phyloP scores from a whole-genome alignment of 2,113 vertebrate genomes.

The Erpornis zantholeuca region DNA sequence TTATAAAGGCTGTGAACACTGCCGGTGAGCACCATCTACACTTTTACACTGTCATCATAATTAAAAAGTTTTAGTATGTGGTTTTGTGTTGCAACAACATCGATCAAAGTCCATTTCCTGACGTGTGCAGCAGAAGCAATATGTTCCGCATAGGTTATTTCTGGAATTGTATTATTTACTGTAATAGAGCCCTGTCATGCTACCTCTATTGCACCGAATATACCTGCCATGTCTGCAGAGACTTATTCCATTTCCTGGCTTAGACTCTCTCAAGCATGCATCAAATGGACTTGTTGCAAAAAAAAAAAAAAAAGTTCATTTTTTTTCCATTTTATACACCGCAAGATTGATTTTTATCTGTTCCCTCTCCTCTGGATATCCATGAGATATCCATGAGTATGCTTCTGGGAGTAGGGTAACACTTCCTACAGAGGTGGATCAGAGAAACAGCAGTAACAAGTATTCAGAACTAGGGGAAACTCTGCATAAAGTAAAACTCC shows the following conservation, averaged over 20 bases:
- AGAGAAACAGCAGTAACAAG: neutral
- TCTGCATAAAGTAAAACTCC: neutral
- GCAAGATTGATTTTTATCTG: neutral
- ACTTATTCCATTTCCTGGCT: slow-evolving; percentile 25
- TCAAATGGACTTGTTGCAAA: neutral
- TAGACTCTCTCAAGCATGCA: slow-evolving; percentile 19
- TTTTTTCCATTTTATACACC: neutral
- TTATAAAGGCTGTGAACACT: slow-evolving; percentile 37
- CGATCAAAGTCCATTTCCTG: slow-evolving; percentile 73
- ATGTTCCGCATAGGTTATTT: slow-evolving; percentile 76
- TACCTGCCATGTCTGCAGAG: slow-evolving; percentile 30
- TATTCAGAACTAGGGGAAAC: neutral
- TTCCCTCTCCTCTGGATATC: neutral
- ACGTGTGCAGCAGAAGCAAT: slow-evolving; percentile 71
- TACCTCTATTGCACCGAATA: slow-evolving; percentile 35
- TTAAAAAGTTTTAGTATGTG: slow-evolving; percentile 74
- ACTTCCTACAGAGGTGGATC: neutral
- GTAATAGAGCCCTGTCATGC: slow-evolving; percentile 66
- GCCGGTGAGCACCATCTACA: slow-evolving; percentile 11
- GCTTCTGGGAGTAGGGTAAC: neutral
- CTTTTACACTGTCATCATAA: slow-evolving; percentile 68
- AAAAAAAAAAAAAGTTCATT: neutral
- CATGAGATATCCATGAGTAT: neutral
- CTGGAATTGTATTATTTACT: slow-evolving; percentile 75
- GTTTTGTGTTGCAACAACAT: slow-evolving; percentile 68